phyloP scores from a whole-genome alignment of 1,140 invertebrate genomes.

The Idris sp. region DNA sequence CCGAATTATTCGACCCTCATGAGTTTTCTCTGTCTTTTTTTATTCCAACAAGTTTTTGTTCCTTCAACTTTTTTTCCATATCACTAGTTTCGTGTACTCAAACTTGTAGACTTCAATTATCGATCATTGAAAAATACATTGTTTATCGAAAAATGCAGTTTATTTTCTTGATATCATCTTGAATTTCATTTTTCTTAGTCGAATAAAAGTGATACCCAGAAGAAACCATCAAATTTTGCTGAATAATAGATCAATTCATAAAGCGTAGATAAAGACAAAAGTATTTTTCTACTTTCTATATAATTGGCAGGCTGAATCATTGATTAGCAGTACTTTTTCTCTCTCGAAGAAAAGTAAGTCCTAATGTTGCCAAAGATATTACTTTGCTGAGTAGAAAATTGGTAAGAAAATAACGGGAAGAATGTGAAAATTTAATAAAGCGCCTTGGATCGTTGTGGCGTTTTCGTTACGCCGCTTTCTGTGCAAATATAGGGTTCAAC shows the following conservation, averaged over 20 bases:
- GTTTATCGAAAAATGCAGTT: too few species aligned
- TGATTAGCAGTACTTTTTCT: conserved; percentile 21
- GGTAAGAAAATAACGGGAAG: conserved; percentile 41
- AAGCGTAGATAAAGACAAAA: conserved; percentile 20
- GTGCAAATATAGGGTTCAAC: conserved; percentile 29
- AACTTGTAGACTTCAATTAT: too few species aligned
- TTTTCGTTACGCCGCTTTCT: conserved; percentile 14
- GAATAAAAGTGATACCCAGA: conserved; percentile 9
- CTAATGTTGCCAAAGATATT: conserved; percentile 49
- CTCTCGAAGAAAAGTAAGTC: conserved; percentile 26
- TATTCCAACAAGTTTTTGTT: conserved; percentile 31
- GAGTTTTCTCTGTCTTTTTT: conserved; percentile 48
- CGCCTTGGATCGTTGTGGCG: conserved; percentile 27
- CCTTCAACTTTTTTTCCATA: conserved; percentile 14
- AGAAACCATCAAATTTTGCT: conserved; percentile 11
- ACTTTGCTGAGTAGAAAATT: conserved; percentile 51
- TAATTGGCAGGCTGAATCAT: conserved; percentile 51
- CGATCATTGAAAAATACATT: too few species aligned
- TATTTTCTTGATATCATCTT: too few species aligned
- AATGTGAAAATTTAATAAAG: conserved; percentile 59
- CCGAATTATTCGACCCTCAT: conserved; percentile 39
- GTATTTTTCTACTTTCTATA: conserved; percentile 38
- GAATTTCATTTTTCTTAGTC: background rate
- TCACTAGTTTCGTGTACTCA: conserved; percentile 20
- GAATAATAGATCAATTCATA: conserved; percentile 25